phyloP scores from a whole-genome alignment of 2,797 vertebrate genomes.

The Sebastes steindachneri region DNA sequence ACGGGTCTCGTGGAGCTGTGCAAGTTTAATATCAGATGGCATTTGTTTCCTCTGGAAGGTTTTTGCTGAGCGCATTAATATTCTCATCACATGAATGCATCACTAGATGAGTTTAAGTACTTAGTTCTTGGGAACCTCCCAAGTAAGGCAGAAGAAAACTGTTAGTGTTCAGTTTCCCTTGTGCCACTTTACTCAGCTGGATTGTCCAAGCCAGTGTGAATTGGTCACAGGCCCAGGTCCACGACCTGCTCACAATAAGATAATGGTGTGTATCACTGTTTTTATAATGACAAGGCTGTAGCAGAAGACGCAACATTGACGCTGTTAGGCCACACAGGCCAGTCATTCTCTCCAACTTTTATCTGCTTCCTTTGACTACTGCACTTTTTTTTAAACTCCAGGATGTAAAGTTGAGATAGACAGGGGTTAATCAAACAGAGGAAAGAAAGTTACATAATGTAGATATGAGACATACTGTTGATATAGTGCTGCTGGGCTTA shows the following conservation, averaged over 20 bases:
- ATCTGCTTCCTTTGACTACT: conserved; percentile 59
- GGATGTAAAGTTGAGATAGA: conserved; percentile 9
- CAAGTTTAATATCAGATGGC: conserved; percentile 25
- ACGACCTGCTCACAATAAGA: conserved; percentile 7
- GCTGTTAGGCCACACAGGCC: conserved; percentile 7
- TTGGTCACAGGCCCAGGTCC: background rate
- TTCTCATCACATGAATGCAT: background rate
- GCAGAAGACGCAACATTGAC: background rate
- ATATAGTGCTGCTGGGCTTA: background rate
- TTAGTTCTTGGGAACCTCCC: background rate
- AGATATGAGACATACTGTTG: background rate
- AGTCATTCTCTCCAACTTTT: conserved; percentile 25
- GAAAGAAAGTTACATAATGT: background rate
- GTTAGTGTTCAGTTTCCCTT: background rate
- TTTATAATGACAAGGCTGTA: conserved; percentile 31
- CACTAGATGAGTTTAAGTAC: background rate
- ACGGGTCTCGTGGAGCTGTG: conserved; percentile 8
- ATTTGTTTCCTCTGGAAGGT: background rate
- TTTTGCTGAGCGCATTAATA: conserved; percentile 19
- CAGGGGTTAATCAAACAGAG: background rate
- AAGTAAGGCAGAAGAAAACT: background rate
- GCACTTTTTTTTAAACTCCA: background rate
- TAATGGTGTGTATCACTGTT: conserved; percentile 30
- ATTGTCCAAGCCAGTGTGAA: background rate
- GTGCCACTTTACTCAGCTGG: background rate